Conservation (phyloP, 2,888 invertebrate genomes). For the Balanococcus diminutus region DNA sequence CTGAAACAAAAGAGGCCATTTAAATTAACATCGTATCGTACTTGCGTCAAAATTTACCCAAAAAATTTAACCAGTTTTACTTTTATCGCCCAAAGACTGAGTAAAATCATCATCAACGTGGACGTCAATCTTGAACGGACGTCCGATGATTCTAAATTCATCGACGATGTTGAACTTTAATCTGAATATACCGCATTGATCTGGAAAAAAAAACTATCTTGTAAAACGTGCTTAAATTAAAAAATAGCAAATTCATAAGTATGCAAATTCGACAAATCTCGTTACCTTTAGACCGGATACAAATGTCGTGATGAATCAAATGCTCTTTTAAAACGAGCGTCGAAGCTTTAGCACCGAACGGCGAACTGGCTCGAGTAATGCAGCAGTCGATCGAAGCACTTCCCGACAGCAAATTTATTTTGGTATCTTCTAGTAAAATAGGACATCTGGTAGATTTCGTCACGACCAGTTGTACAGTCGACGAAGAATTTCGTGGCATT, state of each 20-base stretch:
- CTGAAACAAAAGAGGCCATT: neutral
- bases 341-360: too few species aligned
- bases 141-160: neutral
- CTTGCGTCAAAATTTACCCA: neutral
- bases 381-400: neutral
- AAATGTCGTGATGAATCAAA: neutral
- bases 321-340: too few species aligned
- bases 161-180: neutral
- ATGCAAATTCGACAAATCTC: neutral
- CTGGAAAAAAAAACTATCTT: too few species aligned
- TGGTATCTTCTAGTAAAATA: neutral
- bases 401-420: neutral
- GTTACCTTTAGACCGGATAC: neutral
- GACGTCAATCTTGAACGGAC: neutral
- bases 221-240: too few species aligned
- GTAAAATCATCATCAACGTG: neutral
- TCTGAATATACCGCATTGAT: constrained; percentile 24
- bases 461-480: neutral
- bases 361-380: neutral
- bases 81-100: neutral
- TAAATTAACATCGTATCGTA: neutral
- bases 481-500: neutral
- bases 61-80: neutral
- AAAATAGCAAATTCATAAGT: too few species aligned
- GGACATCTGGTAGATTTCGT: neutral